These are phyloP conservation scores for Amaurobius ferox DNA, from an alignment of 2,888 invertebrate species.

Conservation along the genomic window DNA sequence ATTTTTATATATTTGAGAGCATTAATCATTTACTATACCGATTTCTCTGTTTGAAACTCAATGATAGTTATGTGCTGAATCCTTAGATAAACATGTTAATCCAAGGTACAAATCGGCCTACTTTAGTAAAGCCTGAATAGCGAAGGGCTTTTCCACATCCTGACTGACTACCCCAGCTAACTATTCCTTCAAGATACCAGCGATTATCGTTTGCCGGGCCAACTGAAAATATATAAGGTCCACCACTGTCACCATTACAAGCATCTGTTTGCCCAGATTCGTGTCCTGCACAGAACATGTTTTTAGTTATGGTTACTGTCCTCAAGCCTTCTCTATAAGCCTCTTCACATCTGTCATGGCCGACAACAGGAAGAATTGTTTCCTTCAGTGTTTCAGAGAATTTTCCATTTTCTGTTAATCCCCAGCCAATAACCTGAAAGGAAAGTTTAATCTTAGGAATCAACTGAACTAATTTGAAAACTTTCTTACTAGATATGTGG, in stretches of 20 bases:
- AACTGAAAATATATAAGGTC: conserved; percentile 43
- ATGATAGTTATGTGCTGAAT: no score
- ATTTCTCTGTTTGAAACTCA: no score
- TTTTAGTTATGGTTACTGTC: conserved; percentile 36
- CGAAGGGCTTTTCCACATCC: conserved; percentile 35
- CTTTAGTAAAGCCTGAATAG: conserved; percentile 60
- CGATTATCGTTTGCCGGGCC: conserved; percentile 7
- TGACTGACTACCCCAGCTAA: conserved; percentile 61
- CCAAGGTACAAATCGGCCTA: conserved; percentile 49
- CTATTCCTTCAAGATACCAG: conserved; percentile 59
- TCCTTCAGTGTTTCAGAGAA: conserved; percentile 36
- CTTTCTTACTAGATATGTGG: no score
- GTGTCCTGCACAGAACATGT: conserved; percentile 61
- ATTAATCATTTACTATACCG: no score
- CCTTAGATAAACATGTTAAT: conserved; percentile 54
- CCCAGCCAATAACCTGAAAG: conserved; percentile 53
- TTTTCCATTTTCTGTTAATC: conserved; percentile 39
- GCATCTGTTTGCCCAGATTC: conserved; percentile 27
- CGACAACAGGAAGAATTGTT: conserved; percentile 37
- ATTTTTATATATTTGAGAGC: no score
- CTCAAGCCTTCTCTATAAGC: conserved; percentile 42
- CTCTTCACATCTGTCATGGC: conserved; percentile 49
- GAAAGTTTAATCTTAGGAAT: no score
- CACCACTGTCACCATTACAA: conserved; percentile 61
- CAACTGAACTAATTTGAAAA: no score